Evolutionary conservation across 2,113 vertebrate genomes (phyloP), one percentile per base, ranked within the genome.

Genomic region (Poeciliopsis occidentalis): DNA sequence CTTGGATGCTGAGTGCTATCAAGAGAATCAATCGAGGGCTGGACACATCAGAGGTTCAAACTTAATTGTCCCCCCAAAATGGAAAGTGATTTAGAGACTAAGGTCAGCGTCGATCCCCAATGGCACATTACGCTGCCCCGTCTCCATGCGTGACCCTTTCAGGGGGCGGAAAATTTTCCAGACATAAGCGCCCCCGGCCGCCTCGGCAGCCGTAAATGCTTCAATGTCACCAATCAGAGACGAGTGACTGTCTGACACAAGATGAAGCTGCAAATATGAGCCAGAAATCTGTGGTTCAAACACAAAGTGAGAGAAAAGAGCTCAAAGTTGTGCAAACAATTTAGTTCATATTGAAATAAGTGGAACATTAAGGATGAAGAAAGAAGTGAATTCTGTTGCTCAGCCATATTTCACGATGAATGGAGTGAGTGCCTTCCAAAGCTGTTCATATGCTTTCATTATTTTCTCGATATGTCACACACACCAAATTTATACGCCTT

Each of bases 71-170:
- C 86, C 85, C 81, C 85, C 73, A 69, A 82, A 92, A 91, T 82
- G 84, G 88, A 90, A 78, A 72, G 85, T 90, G 90, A 92, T 91
- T 91, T 90, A 92, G 68, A 85, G 88, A 87, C 85, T 8, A 24
- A 29, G 90, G 88, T 90, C 84, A 85, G 39, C 78, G 78, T 85
- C 78, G 51, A 72, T 87, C 87, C 81, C 89, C 83, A 78, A 89
- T 87, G 89, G 80, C 80, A 82, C 87, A 91, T 91, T 83, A 84
- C 78, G 54, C 73, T 54, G 31, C 63, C 76, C 73, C 73, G n/a
- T 65, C 76, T 66, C 64, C 57, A 80, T 78, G 82, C 1, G 22
- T 86, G 88, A 91, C 83, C 87, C 87, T 73, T 85, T 74, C 73
- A 8, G 34, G 60, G 81, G 84, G 75, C 32, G 17, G 22, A 78